Base-by-base conservation (phyloP, 1,140 invertebrate genomes). In the Diorhabda carinulata region DNA sequence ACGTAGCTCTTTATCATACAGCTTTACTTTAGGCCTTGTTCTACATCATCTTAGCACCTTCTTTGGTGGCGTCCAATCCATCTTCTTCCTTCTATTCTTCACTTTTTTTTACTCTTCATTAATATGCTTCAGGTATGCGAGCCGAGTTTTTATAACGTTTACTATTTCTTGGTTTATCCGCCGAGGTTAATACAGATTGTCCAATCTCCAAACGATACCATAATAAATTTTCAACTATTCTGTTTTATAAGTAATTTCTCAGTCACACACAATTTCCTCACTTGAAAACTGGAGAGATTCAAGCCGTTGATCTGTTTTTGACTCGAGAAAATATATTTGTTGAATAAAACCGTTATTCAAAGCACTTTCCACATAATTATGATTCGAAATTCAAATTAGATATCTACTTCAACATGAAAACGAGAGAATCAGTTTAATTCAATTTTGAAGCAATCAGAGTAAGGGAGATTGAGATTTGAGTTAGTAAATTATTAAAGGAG, bases 381-480 rank as follows among this genome's bases (percentile, higher is more conserved):
- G n/a, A 52, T 52, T n/a, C n/a, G n/a, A 52, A 52, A 8, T 52
- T 52, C 3, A 52, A 52, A 52, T 52, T 52, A 52, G 47, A 52
- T 4, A 52, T 52, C 4, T 52, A 52, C 47, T 52, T 52, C n/a
- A 52, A 52, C 47, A 6, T n/a, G 47, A 52, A 52, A 52, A 6
- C n/a, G 6, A n/a, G 47, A 52, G n/a, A 52, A 52, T 52, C 47
- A 2, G 47, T n/a, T 8, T 52, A 52, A 52, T 52, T 52, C n/a
- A 52, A 52, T 52, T 52, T 52, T n/a, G 47, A n/a, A 52, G 47
- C 47, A 52, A 52, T 52, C 47, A 52, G 47, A 52, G 47, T n/a
- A 52, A 52, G 3, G 47, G 47, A 52, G 47, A 52, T 2, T 52
- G 47, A n/a, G 47, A 52, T 52, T 52, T n/a, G n/a, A 52, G n/a